A percentile compares a stretch with the other conserved stretches of the same genome.
Evolutionary conservation across 2,888 invertebrate species (phyloP).

Genomic region (Lithosia quadra): DNA sequence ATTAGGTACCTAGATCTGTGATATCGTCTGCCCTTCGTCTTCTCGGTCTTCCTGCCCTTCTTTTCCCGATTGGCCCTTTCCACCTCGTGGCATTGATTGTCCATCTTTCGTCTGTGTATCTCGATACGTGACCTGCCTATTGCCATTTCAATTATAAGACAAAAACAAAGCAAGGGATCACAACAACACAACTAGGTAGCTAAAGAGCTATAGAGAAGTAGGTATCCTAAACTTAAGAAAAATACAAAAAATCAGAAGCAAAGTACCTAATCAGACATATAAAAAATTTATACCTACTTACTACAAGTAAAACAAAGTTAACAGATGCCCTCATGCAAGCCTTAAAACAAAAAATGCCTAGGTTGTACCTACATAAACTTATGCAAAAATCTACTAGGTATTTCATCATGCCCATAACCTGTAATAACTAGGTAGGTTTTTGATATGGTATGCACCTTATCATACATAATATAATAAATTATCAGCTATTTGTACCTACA

Average conservation of each 20-base stretch:
- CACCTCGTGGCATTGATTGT: neutral
- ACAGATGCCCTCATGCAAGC: too few species aligned
- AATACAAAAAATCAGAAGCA: too few species aligned
- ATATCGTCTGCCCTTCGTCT: neutral
- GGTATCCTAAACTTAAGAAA: too few species aligned
- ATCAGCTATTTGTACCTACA: slow-evolving; percentile 28
- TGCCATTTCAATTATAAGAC: slow-evolving; percentile 1
- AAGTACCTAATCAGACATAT: too few species aligned
- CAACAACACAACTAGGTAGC: too few species aligned
- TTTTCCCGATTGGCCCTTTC: neutral
- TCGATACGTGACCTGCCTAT: neutral
- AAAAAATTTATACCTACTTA: too few species aligned
- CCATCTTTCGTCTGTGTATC: neutral
- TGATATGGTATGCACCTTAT: neutral
- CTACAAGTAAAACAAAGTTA: too few species aligned
- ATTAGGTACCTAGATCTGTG: neutral
- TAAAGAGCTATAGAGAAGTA: too few species aligned
- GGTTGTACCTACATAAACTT: too few species aligned
- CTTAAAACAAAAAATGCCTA: too few species aligned
- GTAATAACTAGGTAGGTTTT: neutral
- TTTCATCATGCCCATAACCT: neutral
- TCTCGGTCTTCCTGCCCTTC: neutral
- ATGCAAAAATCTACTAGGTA: too few species aligned
- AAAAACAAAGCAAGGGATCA: too few species aligned
- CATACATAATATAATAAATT: slow-evolving; percentile 10